Evolutionary conservation across 2,888 invertebrate genomes (phyloP).

Genomic region (Slavum lentiscoides): DNA sequence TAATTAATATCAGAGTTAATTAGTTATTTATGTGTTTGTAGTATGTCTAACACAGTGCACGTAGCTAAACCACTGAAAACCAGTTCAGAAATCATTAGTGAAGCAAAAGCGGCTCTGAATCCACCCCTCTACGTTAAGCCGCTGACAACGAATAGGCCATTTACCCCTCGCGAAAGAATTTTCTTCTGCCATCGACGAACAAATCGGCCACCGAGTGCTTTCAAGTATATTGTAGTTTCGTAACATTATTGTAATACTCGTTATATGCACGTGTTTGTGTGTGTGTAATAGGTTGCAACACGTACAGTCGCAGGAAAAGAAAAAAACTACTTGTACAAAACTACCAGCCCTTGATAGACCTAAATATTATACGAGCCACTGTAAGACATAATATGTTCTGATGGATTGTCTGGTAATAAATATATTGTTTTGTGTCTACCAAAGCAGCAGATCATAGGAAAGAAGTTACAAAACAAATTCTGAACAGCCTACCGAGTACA

Average conservation of each 20-base stretch:
- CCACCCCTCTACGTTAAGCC: slow-evolving; percentile 59
- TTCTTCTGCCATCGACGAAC: slow-evolving; percentile 70
- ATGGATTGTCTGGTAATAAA: background rate
- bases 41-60: slow-evolving; percentile 56
- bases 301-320: slow-evolving; percentile 62
- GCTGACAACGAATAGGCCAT: slow-evolving; percentile 80
- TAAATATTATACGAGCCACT: slow-evolving; percentile 24
- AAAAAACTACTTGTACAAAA: slow-evolving; percentile 33
- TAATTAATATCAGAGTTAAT: background rate
- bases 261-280: background rate
- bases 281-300: slow-evolving; percentile 65
- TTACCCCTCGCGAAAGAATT: slow-evolving; percentile 79
- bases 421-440: background rate
- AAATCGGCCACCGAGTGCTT: slow-evolving; percentile 74
- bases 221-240: slow-evolving; percentile 65
- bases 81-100: slow-evolving; percentile 79
- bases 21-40: slow-evolving; percentile 47
- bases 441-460: slow-evolving; percentile 11
- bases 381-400: slow-evolving; percentile 21
- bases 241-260: background rate
- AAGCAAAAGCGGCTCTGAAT: slow-evolving; percentile 69
- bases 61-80: slow-evolving; percentile 64
- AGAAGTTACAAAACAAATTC: slow-evolving; percentile 31
- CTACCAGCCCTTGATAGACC: slow-evolving; percentile 32
- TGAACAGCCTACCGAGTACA: slow-evolving; percentile 5